Conservation (phyloP, 2,113 vertebrate species). For the Podilymbus podiceps region DNA sequence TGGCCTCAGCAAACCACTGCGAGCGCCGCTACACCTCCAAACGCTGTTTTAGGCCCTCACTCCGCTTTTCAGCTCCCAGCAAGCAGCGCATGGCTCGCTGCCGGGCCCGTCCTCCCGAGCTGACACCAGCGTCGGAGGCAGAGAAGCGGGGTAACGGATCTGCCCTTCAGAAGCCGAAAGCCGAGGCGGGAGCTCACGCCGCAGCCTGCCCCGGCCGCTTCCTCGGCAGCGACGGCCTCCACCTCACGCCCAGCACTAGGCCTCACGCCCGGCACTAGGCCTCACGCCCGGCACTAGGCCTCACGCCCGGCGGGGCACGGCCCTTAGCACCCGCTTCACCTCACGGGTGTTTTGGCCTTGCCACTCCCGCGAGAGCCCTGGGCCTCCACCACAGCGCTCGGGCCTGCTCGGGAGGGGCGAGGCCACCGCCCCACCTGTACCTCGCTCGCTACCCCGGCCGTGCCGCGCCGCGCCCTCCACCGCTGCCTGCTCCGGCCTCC, state of each 20-base stretch:
- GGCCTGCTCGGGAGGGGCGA: no score
- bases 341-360: rapidly evolving
- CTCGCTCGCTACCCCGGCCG: background rate
- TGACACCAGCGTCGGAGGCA: no score
- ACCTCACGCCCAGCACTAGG: background rate
- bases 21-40: no score
- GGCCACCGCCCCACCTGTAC: background rate
- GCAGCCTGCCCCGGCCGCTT: no score
- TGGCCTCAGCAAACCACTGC: background rate
- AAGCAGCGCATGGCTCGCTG: background rate
- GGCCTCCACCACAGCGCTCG: no score
- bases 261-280: background rate
- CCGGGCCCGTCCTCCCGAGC: background rate
- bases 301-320: no score
- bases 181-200: background rate
- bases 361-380: no score
- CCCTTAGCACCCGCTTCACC: no score
- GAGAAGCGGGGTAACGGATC: no score
- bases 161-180: background rate
- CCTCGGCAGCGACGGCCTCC: background rate
- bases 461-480: background rate
- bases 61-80: rapidly evolving
- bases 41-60: background rate
- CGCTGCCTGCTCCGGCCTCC: background rate
- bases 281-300: no score